Percentiles rank a stretch among this genome's conserved stretches.
phyloP scores from a whole-genome alignment of 2,888 invertebrate species.

The Tipula helvola region DNA sequence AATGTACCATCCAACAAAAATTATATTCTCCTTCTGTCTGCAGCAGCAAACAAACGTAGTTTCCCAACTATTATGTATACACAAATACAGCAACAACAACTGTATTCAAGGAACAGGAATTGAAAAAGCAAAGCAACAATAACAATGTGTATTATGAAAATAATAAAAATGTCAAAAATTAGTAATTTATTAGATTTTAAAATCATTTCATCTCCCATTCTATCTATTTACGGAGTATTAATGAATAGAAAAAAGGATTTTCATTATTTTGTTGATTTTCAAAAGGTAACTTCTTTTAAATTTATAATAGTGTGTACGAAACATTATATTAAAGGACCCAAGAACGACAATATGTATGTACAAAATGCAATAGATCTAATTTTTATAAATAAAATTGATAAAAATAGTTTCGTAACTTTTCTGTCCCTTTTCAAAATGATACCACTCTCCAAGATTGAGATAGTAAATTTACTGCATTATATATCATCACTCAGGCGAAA shows the following conservation, averaged over 20 bases:
- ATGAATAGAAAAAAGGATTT: neutral
- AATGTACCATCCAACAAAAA: neutral
- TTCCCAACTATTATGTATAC: neutral
- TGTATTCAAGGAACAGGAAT: neutral
- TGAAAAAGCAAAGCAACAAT: neutral
- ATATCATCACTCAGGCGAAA: neutral
- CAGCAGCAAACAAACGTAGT: neutral
- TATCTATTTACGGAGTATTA: neutral
- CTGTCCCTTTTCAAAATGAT: neutral
- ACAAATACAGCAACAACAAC: neutral
- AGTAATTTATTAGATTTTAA: neutral
- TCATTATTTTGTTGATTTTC: neutral
- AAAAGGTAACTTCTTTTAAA: neutral
- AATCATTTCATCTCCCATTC: neutral
- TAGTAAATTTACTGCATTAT: neutral
- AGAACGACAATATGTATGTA: neutral
- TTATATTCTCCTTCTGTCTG: neutral
- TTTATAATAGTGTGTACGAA: neutral
- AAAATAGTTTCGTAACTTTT: neutral
- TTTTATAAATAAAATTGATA: neutral
- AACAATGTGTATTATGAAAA: neutral
- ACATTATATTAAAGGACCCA: neutral
- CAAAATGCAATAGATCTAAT: neutral
- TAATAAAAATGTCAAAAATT: constrained; percentile 4
- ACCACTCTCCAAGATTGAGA: neutral